phyloP scores from a whole-genome alignment of 2,888 invertebrate genomes.

The Leptopilina drosophilae region DNA sequence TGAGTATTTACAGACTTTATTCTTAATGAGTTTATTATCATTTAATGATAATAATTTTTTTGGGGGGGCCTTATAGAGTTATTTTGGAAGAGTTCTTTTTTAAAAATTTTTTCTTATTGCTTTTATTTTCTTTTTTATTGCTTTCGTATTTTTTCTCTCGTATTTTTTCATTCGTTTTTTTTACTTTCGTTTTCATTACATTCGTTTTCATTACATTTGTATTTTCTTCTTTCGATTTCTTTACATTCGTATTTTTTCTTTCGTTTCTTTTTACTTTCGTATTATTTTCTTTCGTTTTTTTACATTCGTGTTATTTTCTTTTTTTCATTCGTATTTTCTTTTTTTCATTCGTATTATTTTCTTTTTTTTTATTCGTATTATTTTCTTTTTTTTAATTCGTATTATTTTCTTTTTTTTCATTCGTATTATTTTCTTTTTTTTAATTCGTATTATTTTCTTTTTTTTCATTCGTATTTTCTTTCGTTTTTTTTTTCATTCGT shows the following conservation, averaged over 20 bases:
- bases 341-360: background rate
- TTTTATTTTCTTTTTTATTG: conserved; percentile 21
- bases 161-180: no score
- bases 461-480: no score
- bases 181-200: background rate
- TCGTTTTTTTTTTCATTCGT: no score
- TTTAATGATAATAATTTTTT: no score
- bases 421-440: background rate
- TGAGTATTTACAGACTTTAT: conserved; percentile 45
- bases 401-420: background rate
- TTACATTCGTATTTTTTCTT: no score
- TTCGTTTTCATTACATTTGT: background rate
- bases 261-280: no score
- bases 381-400: background rate
- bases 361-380: background rate
- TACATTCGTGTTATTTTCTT: no score
- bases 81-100: conserved; percentile 2
- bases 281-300: no score
- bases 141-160: background rate
- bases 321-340: background rate
- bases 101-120: no score
- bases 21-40: background rate
- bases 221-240: background rate
- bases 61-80: background rate
- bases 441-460: background rate